A percentile compares a stretch with the other conserved stretches of the same genome.
Evolutionary conservation across 2,113 vertebrate genomes (phyloP).

Genomic region (Diadophis punctatus): DNA sequence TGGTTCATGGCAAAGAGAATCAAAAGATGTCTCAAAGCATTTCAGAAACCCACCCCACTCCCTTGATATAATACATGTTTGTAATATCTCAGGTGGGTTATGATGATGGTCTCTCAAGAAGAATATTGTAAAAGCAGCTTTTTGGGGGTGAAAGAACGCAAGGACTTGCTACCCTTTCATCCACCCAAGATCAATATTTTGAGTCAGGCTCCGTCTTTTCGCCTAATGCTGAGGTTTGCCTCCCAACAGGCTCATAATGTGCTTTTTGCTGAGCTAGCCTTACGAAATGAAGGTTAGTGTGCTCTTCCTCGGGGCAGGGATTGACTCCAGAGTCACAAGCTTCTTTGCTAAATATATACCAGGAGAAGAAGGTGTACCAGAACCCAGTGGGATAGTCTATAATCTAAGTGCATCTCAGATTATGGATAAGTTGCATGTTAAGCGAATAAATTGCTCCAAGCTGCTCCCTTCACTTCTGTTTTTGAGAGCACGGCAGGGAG

Average conservation of each 20-base stretch:
- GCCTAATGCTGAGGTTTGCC: neutral
- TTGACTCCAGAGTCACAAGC: neutral
- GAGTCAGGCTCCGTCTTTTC: neutral
- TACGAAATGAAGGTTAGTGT: neutral
- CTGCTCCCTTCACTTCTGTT: neutral
- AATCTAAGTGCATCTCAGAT: neutral
- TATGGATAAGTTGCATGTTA: neutral
- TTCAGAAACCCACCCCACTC: neutral
- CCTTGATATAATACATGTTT: neutral
- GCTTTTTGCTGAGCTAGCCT: neutral
- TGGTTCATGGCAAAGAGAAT: neutral
- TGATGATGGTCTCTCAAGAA: neutral
- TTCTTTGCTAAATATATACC: neutral
- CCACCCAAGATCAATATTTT: neutral
- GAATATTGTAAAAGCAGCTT: neutral
- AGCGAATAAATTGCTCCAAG: neutral
- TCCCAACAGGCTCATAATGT: neutral
- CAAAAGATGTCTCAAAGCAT: neutral
- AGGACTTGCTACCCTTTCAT: neutral
- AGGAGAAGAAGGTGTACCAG: neutral
- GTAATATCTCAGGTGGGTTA: neutral
- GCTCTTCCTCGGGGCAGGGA: neutral
- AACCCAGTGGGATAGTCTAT: neutral
- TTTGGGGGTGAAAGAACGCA: neutral
- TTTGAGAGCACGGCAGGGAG: neutral